Conservation (phyloP, 2,797 vertebrate species). For the Cercopithecus diana region DNA sequence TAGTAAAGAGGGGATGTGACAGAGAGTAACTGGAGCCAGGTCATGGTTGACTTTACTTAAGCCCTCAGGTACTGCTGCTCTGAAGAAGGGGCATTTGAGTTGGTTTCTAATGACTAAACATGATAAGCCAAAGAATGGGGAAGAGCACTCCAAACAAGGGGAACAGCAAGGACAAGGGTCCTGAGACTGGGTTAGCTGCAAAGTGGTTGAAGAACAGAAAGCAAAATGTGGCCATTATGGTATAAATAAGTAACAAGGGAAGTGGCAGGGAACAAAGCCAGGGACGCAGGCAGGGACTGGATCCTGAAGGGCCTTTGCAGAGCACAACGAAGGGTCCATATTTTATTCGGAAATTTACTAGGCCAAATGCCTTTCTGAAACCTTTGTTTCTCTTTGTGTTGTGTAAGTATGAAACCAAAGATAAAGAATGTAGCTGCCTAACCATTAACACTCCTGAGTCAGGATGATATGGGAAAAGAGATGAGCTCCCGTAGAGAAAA, state of each 20-base stretch:
- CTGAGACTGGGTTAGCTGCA: neutral
- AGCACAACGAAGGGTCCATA: neutral
- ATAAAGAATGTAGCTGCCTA: neutral
- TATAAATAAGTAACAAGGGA: neutral
- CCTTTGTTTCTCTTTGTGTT: neutral
- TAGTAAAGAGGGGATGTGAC: neutral
- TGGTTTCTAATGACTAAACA: neutral
- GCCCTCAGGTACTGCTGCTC: neutral
- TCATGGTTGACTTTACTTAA: neutral
- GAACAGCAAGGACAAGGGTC: neutral
- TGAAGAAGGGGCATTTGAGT: neutral
- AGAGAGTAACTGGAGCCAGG: neutral
- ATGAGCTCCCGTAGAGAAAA: conserved; percentile 42
- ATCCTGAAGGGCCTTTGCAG: neutral
- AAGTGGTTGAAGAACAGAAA: neutral
- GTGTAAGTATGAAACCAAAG: conserved; percentile 5
- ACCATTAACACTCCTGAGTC: conserved; percentile 24
- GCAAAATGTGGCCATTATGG: neutral
- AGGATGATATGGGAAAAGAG: neutral
- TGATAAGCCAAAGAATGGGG: neutral
- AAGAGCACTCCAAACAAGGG: neutral
- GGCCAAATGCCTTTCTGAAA: neutral
- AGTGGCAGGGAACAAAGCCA: too few relatives aligned
- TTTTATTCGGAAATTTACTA: neutral
- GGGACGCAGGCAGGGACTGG: neutral